Percentiles rank a stretch among this genome's conserved stretches.
phyloP scores from a whole-genome alignment of 2,888 invertebrate species.

The Napeogenes sylphis region DNA sequence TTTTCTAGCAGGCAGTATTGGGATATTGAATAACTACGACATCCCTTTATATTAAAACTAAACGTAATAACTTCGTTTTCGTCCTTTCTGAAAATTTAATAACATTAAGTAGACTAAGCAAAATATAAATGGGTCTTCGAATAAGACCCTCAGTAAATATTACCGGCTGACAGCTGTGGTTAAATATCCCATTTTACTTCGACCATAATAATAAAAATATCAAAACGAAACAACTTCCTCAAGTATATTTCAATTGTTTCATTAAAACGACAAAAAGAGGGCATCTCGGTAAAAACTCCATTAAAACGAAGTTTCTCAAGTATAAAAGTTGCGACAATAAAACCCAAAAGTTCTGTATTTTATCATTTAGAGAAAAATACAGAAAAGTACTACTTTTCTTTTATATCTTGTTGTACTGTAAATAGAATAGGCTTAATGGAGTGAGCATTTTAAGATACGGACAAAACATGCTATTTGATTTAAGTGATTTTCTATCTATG shows the following conservation, averaged over 20 bases:
- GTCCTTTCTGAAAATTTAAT: not conserved
- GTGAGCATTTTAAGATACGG: not conserved
- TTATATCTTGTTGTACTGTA: conserved; percentile 21
- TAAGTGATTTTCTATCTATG: not conserved
- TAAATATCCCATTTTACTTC: conserved; percentile 13
- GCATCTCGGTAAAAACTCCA: conserved; percentile 32
- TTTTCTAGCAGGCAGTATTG: conserved; percentile 13
- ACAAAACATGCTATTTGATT: not conserved
- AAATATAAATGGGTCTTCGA: not conserved
- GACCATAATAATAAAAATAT: conserved; percentile 14
- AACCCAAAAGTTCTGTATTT: conserved; percentile 30
- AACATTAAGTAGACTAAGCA: no score
- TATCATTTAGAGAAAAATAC: conserved; percentile 32
- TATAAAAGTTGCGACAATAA: conserved; percentile 31
- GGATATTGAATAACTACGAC: not conserved
- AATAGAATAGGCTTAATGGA: conserved; percentile 17
- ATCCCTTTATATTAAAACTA: not conserved
- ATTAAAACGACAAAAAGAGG: conserved; percentile 29
- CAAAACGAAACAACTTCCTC: conserved; percentile 18
- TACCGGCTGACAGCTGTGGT: conserved; percentile 2
- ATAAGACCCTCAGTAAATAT: conserved; percentile 1
- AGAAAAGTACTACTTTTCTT: conserved; percentile 27
- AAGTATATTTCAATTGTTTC: conserved; percentile 29
- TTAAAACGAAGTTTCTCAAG: conserved; percentile 33
- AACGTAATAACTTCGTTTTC: not conserved